Base-by-base conservation (phyloP, 1,140 invertebrate genomes). In the Anastrepha obliqua region DNA sequence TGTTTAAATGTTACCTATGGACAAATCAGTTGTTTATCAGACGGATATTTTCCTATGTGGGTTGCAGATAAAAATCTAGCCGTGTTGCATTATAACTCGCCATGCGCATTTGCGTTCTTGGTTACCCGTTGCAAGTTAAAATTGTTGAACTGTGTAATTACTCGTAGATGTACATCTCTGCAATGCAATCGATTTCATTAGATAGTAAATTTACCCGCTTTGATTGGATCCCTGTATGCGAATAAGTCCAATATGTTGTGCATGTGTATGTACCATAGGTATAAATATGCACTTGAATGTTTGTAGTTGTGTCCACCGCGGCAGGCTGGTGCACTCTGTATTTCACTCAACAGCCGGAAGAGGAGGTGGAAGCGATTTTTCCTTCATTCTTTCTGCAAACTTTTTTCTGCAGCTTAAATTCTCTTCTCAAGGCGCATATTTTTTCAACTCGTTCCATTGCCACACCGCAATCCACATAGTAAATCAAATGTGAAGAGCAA, bases 401-500 rank as follows among this genome's bases (percentile, higher is more conserved):
- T 64, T 42, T 67, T 67, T 67, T 67, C 20, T 2, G 29, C 20
- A 65, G n/a, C 11, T 65, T 65, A 20, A 65, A 29, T 29, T 44
- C 3, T 15, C 67, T 47, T 70, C 39, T 70, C 64, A 6, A 29
- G 5, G 64, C 64, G 29, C n/a, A 29, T 67, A 29, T 39, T 67
- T 67, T 20, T 67, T 67, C n/a, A 81, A 81, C 74, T 81, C 47
- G 17, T 81, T 58, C 20, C 51, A 81, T 15, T 58, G 74, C 9
- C 15, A 47, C 47, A 13, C 47, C n/a, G 74, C 55, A 81, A 81
- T 44, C 9, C 15, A 47, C 47, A 13, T 17, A 17, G 74, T 81
- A 81, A 81, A 81, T 81, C 74, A 81, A 81, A 81, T 81, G 74
- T 81, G 74, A 81, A 81, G 74, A 81, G 74, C 74, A 81, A 81